phyloP scores from a whole-genome alignment of 1,140 invertebrate species.

The Eubasilissa regina region DNA sequence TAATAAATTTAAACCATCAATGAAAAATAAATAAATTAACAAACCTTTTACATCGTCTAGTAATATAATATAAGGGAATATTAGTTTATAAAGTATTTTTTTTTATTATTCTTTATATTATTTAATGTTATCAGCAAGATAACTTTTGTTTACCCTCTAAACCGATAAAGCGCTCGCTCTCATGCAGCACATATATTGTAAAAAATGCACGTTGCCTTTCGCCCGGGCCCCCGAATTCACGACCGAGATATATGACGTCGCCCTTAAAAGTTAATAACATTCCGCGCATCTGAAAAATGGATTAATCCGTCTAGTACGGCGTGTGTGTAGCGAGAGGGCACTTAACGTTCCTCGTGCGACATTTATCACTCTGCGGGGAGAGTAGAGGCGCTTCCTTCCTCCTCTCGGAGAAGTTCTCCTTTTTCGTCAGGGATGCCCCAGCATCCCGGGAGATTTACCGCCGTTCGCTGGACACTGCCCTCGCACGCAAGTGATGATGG shows the following conservation, averaged over 20 bases:
- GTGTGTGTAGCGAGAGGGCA: conserved; percentile 44
- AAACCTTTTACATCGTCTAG: too few species aligned
- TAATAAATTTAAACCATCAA: too few species aligned
- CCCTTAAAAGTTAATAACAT: conserved; percentile 61
- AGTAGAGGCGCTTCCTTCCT: conserved; percentile 39
- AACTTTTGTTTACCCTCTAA: too few species aligned
- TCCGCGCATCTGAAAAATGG: conserved; percentile 60
- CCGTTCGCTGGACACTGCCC: conserved; percentile 37
- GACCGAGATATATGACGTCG: conserved; percentile 50
- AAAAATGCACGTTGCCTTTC: conserved; percentile 31
- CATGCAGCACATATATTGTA: conserved; percentile 14
- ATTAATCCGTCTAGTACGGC: conserved; percentile 57
- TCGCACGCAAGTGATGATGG: conserved; percentile 30
- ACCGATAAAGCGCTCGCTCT: not conserved
- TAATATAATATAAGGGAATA: too few species aligned
- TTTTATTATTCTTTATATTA: too few species aligned
- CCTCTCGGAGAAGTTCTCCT: conserved; percentile 3
- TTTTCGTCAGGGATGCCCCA: conserved; percentile 22
- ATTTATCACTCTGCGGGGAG: conserved; percentile 59
- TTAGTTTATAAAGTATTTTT: too few species aligned
- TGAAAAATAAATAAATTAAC: too few species aligned
- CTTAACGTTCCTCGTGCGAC: conserved; percentile 56
- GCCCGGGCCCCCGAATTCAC: conserved; percentile 27
- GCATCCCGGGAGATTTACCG: conserved; percentile 52
- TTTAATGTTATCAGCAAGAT: too few species aligned